Base-by-base conservation (phyloP, 2,888 invertebrate species). In the Lepidochrysops patricia region DNA sequence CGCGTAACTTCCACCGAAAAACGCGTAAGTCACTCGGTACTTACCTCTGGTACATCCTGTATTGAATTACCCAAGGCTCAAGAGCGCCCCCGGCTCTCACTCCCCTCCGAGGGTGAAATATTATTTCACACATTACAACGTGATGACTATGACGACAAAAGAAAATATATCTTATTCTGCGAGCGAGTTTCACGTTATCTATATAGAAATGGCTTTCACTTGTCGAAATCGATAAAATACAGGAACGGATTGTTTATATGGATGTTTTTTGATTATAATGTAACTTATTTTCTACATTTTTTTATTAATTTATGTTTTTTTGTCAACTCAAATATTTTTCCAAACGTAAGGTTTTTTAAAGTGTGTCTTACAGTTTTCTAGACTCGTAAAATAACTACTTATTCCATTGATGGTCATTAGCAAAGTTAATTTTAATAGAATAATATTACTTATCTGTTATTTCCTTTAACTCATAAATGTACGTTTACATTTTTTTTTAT, bases 81-180 rank as follows among this genome's bases (percentile, higher is more conserved):
- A 64, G 69, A 69, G 67, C 66, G 82, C 82, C 77, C 60, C 61
- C 63, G 77, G 82, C 80, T 69, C 73, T 73, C 72, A 82, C 80
- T 69, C 73, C 74, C 72, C 75, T 74, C 61, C 58, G 66, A 68
- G 32, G 64, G 69, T 67, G 76, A 77, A 82, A 80, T 82, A 82
- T 81, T 80, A 80, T 80, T 82, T 80, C 74, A 75, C 76, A 81
- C 79, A 78, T 82, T 80, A 80, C 72, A 68, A 74, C 71, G 73
- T 70, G 72, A 70, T 70, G 70, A 67, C 65, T 66, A 64, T 66
- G 69, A 70, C 72, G 72, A 74, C 71, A 72, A 72, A 71, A 70
- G 71, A 58, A 58, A 58, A 58, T 58, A 58, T 58, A 34, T 49
- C 35, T 58, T 58, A 50, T 50, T 58, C 50, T 26, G 34, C 34